These are phyloP conservation scores for Thera obeliscata DNA, from an alignment of 2,888 invertebrate species.

Conservation along the genomic window DNA sequence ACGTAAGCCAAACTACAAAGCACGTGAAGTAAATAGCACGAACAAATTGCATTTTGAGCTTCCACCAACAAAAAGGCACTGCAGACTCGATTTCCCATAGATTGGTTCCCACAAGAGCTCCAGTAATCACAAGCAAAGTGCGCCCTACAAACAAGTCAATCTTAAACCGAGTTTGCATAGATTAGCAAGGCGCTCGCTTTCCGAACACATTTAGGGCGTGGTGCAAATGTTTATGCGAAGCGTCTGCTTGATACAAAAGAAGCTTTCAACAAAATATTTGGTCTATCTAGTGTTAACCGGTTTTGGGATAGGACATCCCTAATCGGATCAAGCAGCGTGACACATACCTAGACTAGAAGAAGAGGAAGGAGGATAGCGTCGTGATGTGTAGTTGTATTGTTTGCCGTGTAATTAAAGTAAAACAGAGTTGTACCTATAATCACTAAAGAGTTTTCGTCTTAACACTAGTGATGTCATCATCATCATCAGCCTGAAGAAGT, in stretches of 20 bases:
- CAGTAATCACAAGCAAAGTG: slow-evolving; percentile 62
- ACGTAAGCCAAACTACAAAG: not conserved
- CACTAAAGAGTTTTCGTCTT: too few relatives aligned
- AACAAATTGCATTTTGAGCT: slow-evolving; percentile 32
- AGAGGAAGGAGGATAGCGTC: too few relatives aligned
- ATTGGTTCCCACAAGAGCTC: slow-evolving; percentile 55
- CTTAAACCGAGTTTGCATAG: slow-evolving; percentile 77
- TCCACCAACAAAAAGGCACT: slow-evolving; percentile 23
- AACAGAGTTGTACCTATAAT: too few relatives aligned
- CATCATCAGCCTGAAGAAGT: too few relatives aligned
- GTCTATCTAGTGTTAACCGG: too few relatives aligned
- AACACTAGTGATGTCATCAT: too few relatives aligned
- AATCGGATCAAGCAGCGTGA: too few relatives aligned
- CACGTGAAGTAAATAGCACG: slow-evolving; percentile 5
- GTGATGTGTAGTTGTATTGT: too few relatives aligned
- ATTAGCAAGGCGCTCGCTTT: slow-evolving; percentile 70
- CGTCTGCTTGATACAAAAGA: not conserved
- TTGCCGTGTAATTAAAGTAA: too few relatives aligned
- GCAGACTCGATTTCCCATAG: slow-evolving; percentile 48
- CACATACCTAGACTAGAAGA: too few relatives aligned
- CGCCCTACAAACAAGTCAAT: slow-evolving; percentile 76
- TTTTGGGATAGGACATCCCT: too few relatives aligned
- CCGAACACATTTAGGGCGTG: slow-evolving; percentile 59
- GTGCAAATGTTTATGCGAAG: slow-evolving; percentile 37
- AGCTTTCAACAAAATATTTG: too few relatives aligned